These are phyloP conservation scores for Carapus acus DNA, from an alignment of 2,797 vertebrate species.

Conservation along the genomic window DNA sequence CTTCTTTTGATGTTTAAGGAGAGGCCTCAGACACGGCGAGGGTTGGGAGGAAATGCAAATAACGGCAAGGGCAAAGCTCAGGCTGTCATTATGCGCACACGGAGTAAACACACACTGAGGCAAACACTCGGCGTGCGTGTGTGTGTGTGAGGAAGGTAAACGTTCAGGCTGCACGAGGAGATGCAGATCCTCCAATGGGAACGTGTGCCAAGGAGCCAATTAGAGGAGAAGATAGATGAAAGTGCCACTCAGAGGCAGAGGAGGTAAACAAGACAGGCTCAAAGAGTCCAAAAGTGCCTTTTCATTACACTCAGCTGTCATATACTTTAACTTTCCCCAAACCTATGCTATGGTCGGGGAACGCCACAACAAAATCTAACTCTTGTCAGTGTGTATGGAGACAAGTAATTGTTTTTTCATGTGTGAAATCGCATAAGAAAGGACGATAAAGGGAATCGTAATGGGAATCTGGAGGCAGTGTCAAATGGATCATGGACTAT, in stretches of 20 bases:
- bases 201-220: conserved; percentile 74
- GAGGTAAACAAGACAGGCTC: conserved; percentile 75
- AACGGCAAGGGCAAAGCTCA: conserved; percentile 67
- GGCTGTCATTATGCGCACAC: conserved; percentile 69
- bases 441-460: too few relatives aligned
- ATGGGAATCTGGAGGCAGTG: too few relatives aligned
- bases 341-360: conserved; percentile 55
- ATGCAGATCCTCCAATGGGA: conserved; percentile 72
- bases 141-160: conserved; percentile 59
- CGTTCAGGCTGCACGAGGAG: conserved; percentile 50
- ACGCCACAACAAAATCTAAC: conserved; percentile 41
- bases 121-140: conserved; percentile 50
- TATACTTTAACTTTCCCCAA: conserved; percentile 58
- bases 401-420: too few relatives aligned
- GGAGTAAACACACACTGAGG: conserved; percentile 67
- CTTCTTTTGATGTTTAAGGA: conserved; percentile 65
- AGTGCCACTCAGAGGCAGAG: conserved; percentile 75
- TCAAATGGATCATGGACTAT: too few relatives aligned
- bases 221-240: conserved; percentile 77
- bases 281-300: conserved; percentile 76
- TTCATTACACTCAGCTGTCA: conserved; percentile 72
- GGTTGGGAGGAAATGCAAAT: conserved; percentile 71
- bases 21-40: conserved; percentile 59
- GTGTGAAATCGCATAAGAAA: too few relatives aligned
- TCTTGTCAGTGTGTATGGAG: too few relatives aligned